A percentile compares a stretch with the other conserved stretches of the same genome.
Evolutionary conservation across 1,140 invertebrate species (phyloP).

Genomic region (Zaprionus nigranus): DNA sequence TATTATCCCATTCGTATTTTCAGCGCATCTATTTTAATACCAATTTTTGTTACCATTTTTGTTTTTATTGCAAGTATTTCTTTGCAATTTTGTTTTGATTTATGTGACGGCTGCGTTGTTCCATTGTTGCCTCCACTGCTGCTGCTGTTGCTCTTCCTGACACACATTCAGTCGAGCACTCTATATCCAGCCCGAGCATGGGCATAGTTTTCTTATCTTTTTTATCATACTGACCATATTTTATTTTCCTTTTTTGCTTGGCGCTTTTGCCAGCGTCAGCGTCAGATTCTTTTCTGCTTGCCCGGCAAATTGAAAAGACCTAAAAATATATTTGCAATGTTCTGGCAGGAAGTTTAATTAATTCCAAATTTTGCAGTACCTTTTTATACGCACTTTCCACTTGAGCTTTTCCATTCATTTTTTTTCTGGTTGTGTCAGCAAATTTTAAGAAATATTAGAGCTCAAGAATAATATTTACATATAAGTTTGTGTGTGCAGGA

Average conservation of each 20-base stretch:
- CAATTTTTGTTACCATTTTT: constrained; percentile 45
- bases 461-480: constrained; percentile 14
- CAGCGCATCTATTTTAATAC: constrained; percentile 45
- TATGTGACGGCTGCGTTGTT: constrained; percentile 51
- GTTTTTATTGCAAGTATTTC: constrained; percentile 41
- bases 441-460: constrained; percentile 2
- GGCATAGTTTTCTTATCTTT: constrained; percentile 58
- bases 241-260: constrained; percentile 43
- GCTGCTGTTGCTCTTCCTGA: constrained; percentile 1
- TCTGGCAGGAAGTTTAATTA: constrained; percentile 51
- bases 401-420: background rate
- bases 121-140: constrained; percentile 11
- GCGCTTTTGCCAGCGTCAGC: background rate
- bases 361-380: constrained; percentile 20
- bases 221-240: constrained; percentile 63
- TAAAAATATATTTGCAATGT: constrained; percentile 16
- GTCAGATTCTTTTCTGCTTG: constrained; percentile 41
- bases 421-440: constrained; percentile 18
- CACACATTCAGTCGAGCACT: constrained; percentile 19
- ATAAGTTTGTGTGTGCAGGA: background rate
- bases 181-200: background rate
- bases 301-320: constrained; percentile 62
- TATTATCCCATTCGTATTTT: constrained; percentile 40
- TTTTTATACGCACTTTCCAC: constrained; percentile 33
- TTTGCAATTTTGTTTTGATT: constrained; percentile 70